A percentile compares a stretch with the other conserved stretches of the same genome.
phyloP scores from a whole-genome alignment of 2,797 vertebrate species.

The Poeciliopsis gracilis region DNA sequence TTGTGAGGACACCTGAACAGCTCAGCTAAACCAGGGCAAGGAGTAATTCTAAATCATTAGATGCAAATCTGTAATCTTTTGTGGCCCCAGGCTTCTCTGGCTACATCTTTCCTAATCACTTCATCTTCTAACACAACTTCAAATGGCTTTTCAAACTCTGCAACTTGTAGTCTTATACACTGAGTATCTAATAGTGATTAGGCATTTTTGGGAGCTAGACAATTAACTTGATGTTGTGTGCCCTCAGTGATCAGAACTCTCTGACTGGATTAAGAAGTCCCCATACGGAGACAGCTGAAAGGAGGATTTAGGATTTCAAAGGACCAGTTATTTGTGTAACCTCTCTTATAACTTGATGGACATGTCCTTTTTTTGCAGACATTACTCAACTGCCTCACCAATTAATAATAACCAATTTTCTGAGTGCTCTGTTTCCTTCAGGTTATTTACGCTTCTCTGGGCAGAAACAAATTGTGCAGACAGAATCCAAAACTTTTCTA shows the following conservation, averaged over 20 bases:
- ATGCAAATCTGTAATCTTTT: slow-evolving; percentile 73
- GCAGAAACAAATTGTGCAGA: not conserved
- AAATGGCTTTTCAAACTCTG: slow-evolving; percentile 68
- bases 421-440: not conserved
- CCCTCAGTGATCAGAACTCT: slow-evolving; percentile 66
- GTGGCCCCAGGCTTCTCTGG: slow-evolving; percentile 74
- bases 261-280: slow-evolving; percentile 71
- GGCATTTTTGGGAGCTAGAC: slow-evolving; percentile 77
- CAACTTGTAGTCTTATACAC: slow-evolving; percentile 63
- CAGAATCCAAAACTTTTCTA: not conserved
- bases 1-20: not conserved
- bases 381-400: not conserved
- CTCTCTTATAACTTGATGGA: slow-evolving; percentile 30
- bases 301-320: slow-evolving; percentile 75
- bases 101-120: slow-evolving; percentile 73
- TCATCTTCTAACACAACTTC: slow-evolving; percentile 77
- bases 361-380: not conserved
- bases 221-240: slow-evolving; percentile 81
- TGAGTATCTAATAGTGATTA: slow-evolving; percentile 81
- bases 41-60: slow-evolving; percentile 70
- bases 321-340: slow-evolving; percentile 73
- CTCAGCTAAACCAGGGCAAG: slow-evolving; percentile 6
- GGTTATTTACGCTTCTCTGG: not conserved
- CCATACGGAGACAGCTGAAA: slow-evolving; percentile 60
- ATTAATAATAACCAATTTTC: not conserved